Base-by-base conservation (phyloP, 1,140 invertebrate genomes). In the Ceratosolen fusciceps region DNA sequence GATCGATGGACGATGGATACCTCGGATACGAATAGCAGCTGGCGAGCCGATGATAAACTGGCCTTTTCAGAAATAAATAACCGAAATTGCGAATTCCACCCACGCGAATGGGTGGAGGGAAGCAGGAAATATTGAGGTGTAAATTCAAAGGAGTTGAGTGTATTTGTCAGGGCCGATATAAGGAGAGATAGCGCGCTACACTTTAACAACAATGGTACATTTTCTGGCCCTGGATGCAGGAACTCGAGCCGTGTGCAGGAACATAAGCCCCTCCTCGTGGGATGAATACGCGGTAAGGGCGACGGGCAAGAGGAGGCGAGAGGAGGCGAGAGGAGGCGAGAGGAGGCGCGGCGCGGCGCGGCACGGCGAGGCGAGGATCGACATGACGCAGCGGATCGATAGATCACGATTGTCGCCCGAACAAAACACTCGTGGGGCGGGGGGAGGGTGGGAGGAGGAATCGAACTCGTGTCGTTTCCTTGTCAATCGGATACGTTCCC, bases 361-460 rank as follows among this genome's bases (percentile, higher is more conserved):
- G n/a, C n/a, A 31, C 24, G 60, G 29, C 29, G 54, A 12, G 31
- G 12, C 62, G 37, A 43, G 19, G 39, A 70, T 52, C 47, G 74
- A 67, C 74, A 43, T 39, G 74, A 68, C 68, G 74, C 62, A 68
- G 74, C 49, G 74, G 34, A 68, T 76, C 74, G 74, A 68, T 68
- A 68, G 74, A 76, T 76, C 62, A 76, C 74, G 74, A 68, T 76
- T 54, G 68, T 72, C 68, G 29, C 29, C 34, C 58, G 5, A 31
- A 31, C 29, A 34, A 31, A 60, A 60, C 2, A 58, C 58, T 31
- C 54, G n/a, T n/a, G 24, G 4, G 21, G 52, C 52, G 24, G 52
- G 21, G 24, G 56, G 7, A 29, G 14, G 29, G 56, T n/a, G n/a
- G n/a, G n/a, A n/a, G n/a, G n/a, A 43, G 39, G 39, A 12, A 43